Evolutionary conservation across 2,797 vertebrate species (phyloP), one percentile per base, ranked within the genome.

Genomic region (Sylvia borin): DNA sequence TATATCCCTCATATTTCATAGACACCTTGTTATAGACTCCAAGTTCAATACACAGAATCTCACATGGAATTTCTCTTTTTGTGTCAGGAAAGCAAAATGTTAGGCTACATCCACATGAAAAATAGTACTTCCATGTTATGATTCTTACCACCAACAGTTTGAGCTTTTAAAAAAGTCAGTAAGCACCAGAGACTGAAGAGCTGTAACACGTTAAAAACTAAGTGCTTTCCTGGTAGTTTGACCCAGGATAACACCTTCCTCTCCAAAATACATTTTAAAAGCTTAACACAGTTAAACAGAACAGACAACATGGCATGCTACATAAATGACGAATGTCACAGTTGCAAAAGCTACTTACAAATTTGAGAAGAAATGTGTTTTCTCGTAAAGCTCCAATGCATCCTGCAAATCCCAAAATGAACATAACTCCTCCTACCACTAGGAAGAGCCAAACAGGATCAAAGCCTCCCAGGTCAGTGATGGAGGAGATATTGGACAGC

Each of bases 371-470:
- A 90, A 99, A 99, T 16, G 99, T 99, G 97, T 99, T 99, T 97
- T 99, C 99, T 80, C 99, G 98, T 55, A 99, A 98, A 3, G 99
- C 99, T 89, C 99, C 99, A 15, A 99, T 99, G 97, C 99, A 99
- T 90, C 99, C 99, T 11, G 99, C 99, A 43, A 99, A 99, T 67
- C 99, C 99, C 53, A 99, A 97, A 97, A 99, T 99, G 97, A 99
- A 99, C 99, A 99, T 99, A 92, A 99, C 99, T 60, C 99, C 99
- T 64, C 99, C 99, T 14, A 99, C 99, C 84, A 99, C 99, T 6
- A 99, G 97, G 97, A 99, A 99, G 64, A 99, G 98, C 99, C 99
- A 99, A 45, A 99, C 99, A 0, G 99, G 99, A 97, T 99, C 99
- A 70, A 99, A 99, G 64, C 99, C 99, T 16, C 99, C 99, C 62